A percentile compares a stretch with the other conserved stretches of the same genome.
Conservation (phyloP, 92 coral and sea anemone genomes). For the Heteractis magnifica region DNA sequence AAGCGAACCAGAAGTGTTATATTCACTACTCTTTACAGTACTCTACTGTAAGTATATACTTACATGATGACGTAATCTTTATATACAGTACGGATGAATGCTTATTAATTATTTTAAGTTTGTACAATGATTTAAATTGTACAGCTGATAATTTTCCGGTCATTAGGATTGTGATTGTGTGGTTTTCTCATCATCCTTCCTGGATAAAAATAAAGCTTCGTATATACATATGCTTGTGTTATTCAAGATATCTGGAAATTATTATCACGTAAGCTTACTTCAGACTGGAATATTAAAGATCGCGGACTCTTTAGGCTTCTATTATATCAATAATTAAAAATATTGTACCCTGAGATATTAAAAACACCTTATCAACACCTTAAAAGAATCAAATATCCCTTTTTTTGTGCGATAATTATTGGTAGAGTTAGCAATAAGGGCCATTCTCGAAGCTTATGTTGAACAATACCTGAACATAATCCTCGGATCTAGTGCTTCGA, state of each 20-base stretch:
- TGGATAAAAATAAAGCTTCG: not conserved
- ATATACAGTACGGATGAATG: too few species aligned
- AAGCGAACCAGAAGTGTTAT: too few species aligned
- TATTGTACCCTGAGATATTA: not conserved
- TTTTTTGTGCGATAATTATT: not conserved
- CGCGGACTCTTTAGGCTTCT: not conserved
- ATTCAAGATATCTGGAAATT: not conserved
- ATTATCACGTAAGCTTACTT: not conserved
- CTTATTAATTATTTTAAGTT: too few species aligned
- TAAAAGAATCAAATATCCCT: not conserved
- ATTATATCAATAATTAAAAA: not conserved
- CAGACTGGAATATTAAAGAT: not conserved
- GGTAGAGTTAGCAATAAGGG: not conserved
- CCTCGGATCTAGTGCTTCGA: not conserved
- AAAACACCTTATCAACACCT: not conserved
- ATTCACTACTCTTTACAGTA: too few species aligned
- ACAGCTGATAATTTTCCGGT: not conserved
- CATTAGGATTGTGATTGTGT: not conserved
- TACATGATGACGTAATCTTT: too few species aligned
- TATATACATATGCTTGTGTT: not conserved
- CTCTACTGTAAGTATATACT: too few species aligned
- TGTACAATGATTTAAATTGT: not conserved
- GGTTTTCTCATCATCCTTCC: not conserved
- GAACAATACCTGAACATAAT: not conserved
- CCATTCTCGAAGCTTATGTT: not conserved